phyloP scores from a whole-genome alignment of 2,797 vertebrate genomes.

The Alauda arvensis region DNA sequence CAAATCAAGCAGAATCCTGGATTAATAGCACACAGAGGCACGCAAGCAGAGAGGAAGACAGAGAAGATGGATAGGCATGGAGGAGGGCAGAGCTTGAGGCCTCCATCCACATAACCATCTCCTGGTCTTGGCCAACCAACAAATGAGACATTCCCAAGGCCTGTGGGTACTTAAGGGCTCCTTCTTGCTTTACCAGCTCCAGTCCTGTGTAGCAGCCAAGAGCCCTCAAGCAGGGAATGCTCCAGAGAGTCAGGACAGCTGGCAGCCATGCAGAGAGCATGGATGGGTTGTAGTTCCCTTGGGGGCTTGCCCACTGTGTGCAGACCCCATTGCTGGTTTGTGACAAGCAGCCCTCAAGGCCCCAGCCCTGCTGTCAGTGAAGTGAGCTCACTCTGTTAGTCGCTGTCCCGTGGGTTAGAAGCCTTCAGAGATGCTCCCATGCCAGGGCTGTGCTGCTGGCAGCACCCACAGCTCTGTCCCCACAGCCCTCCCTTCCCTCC shows the following conservation, averaged over 20 bases:
- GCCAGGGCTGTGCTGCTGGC: neutral
- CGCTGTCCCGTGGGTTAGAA: fast-evolving
- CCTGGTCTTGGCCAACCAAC: neutral
- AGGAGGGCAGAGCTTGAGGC: neutral
- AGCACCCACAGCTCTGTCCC: neutral
- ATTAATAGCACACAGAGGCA: conserved; percentile 1
- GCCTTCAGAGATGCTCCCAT: neutral
- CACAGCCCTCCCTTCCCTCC: neutral
- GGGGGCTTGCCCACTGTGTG: neutral
- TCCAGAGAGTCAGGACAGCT: neutral
- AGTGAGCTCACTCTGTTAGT: neutral
- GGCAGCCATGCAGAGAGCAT: fast-evolving
- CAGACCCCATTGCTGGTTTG: neutral
- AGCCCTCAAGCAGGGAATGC: neutral
- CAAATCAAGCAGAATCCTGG: conserved; percentile 10
- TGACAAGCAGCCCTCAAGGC: conserved; percentile 48
- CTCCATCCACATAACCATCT: conserved; percentile 18
- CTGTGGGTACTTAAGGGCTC: conserved; percentile 23
- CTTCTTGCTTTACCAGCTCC: neutral
- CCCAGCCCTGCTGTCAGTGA: neutral
- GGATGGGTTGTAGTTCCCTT: neutral
- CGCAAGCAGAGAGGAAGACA: neutral
- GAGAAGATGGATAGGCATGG: conserved; percentile 2
- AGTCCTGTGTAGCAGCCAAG: neutral
- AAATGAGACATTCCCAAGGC: neutral